Percentiles rank a stretch among this genome's conserved stretches.
Evolutionary conservation across 1,140 invertebrate species (phyloP).

Genomic region (Portunus trituberculatus): DNA sequence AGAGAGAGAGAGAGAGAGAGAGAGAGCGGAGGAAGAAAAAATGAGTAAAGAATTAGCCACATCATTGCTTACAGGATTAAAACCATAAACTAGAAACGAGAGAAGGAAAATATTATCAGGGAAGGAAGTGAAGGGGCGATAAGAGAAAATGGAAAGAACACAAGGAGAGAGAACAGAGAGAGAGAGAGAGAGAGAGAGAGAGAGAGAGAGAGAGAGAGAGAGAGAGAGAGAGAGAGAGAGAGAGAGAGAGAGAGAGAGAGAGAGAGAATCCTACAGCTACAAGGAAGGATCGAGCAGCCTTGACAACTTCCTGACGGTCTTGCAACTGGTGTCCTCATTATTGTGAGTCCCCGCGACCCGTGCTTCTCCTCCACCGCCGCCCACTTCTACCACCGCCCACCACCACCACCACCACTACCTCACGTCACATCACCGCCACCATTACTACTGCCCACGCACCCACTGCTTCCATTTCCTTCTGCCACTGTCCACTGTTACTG

Average conservation of each 20-base stretch:
- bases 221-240: slow-evolving; percentile 45
- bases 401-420: too few species aligned
- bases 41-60: not conserved
- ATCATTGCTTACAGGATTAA: not conserved
- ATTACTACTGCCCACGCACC: not conserved
- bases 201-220: slow-evolving; percentile 45
- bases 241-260: slow-evolving; percentile 40
- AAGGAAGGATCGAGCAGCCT: too few species aligned
- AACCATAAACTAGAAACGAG: not conserved
- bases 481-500: not conserved
- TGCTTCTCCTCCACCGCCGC: not conserved
- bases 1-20: not conserved
- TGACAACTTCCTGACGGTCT: too few species aligned
- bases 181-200: slow-evolving; percentile 41
- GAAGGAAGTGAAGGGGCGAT: not conserved
- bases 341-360: too few species aligned
- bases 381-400: not conserved
- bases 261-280: too few species aligned
- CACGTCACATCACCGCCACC: not conserved
- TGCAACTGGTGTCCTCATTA: too few species aligned
- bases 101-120: not conserved
- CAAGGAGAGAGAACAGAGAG: slow-evolving; percentile 30
- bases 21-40: not conserved
- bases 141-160: not conserved
- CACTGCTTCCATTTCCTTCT: not conserved